Evolutionary conservation across 2,888 invertebrate genomes (phyloP), one percentile per base, ranked within the genome.

Genomic region (Trachelus stipa): DNA sequence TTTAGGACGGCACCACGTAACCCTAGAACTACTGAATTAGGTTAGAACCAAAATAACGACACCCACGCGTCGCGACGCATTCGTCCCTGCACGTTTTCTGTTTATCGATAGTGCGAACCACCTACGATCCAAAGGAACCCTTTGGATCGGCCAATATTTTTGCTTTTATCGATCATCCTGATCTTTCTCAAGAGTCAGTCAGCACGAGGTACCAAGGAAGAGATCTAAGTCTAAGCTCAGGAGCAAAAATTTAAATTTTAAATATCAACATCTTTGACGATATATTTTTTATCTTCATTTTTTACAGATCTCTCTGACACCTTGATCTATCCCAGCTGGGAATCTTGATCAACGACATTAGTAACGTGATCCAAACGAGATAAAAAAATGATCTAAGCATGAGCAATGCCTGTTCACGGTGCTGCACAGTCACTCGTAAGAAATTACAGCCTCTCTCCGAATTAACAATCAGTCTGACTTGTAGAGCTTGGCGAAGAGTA

Each of bases 21-120:
- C 90, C 86, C 87, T 88, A 88, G 89, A 90, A 90, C 90, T 90
- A 87, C 90, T 89, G 90, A 90, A 89, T 90, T 90, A 87, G 90
- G 90, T 90, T 90, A 83, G 89, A 90, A 90, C 90, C 85, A 89
- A 89, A 90, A 90, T 90, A 90, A 83, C 83, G 80, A 80, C 88
- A 85, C 87, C 87, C 85, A 86, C 86, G 85, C 87, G 80, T 69
- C 81, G 78, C 83, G 85, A 78, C 81, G 83, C 80, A 79, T 79
- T 79, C 76, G 79, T 76, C 80, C 81, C 79, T 76, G 74, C 80
- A 79, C 80, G 79, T 81, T 81, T 79, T 80, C 80, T 81, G 79
- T 81, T 83, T 83, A 76, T 85, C 81, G 80, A 79, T 81, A 73
- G 69, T 69, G 56, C 30, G 34, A 31, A 15, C 12, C 31, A 30